Evolutionary conservation across 2,113 vertebrate genomes (phyloP).

Genomic region (Otis tarda): DNA sequence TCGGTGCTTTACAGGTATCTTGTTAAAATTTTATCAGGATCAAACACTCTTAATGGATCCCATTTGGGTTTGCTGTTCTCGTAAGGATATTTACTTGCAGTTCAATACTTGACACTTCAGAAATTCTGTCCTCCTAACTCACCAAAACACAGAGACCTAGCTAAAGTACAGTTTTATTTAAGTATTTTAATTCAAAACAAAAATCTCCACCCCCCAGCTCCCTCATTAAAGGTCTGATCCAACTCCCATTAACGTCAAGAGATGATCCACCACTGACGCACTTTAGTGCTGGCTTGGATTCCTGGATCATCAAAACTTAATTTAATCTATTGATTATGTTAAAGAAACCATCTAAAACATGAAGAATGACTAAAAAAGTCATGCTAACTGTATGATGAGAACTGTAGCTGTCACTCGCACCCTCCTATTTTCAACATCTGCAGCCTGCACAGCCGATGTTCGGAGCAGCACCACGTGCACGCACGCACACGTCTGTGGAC

Average conservation of each 20-base stretch:
- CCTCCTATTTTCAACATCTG: conserved; percentile 17
- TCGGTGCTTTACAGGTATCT: background rate
- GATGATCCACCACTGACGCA: conserved; percentile 46
- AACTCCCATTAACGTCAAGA: conserved; percentile 49
- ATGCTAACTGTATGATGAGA: background rate
- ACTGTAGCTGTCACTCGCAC: background rate
- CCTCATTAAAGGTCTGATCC: conserved; percentile 15
- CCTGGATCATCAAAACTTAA: background rate
- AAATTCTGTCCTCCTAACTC: background rate
- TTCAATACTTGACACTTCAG: background rate
- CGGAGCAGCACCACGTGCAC: background rate
- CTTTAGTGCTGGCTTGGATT: background rate
- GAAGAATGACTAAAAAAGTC: background rate
- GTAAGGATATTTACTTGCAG: background rate
- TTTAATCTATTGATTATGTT: background rate
- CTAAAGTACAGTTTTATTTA: background rate
- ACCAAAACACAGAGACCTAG: background rate
- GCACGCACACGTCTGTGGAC: conserved; percentile 26
- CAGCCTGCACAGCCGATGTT: background rate
- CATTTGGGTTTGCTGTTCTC: background rate
- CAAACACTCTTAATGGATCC: background rate
- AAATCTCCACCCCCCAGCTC: background rate
- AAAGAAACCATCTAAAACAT: background rate
- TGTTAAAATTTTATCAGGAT: background rate
- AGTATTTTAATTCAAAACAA: conserved; percentile 19